Conservation (phyloP, 2,113 vertebrate genomes). For the Petroica traversi region DNA sequence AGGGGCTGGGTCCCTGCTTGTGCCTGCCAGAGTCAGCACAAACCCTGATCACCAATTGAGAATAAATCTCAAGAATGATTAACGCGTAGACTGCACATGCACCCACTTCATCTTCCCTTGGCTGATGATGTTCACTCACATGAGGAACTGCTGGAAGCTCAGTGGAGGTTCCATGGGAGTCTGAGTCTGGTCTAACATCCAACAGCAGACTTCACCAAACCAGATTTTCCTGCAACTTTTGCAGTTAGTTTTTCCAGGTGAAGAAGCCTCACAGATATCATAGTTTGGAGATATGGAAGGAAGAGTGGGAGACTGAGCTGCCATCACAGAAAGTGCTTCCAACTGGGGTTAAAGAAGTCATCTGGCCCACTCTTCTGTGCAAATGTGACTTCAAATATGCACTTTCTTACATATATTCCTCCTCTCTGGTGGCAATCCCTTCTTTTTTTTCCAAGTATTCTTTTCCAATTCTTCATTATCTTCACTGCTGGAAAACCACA, state of each 20-base stretch:
- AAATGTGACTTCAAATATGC: not conserved
- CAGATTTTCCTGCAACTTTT: not conserved
- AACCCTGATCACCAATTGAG: not conserved
- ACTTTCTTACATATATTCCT: not conserved
- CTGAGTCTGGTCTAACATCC: not conserved
- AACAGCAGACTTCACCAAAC: not conserved
- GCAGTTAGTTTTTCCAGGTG: not conserved
- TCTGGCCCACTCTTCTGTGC: not conserved
- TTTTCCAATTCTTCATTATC: not conserved
- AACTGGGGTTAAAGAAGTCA: not conserved
- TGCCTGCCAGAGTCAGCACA: not conserved
- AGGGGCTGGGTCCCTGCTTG: not conserved
- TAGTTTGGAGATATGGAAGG: not conserved
- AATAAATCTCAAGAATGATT: not conserved
- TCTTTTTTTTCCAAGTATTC: not conserved
- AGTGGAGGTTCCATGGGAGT: not conserved
- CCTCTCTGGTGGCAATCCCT: not conserved
- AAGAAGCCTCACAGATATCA: not conserved
- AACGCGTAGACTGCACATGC: not conserved
- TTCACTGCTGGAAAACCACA: not conserved
- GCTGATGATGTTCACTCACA: not conserved
- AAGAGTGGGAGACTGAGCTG: not conserved
- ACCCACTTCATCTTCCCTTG: not conserved
- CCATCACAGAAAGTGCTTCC: not conserved
- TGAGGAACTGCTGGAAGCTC: not conserved